These are phyloP conservation scores for Agrotis clavis DNA, from an alignment of 2,888 invertebrate genomes.

Conservation along the genomic window DNA sequence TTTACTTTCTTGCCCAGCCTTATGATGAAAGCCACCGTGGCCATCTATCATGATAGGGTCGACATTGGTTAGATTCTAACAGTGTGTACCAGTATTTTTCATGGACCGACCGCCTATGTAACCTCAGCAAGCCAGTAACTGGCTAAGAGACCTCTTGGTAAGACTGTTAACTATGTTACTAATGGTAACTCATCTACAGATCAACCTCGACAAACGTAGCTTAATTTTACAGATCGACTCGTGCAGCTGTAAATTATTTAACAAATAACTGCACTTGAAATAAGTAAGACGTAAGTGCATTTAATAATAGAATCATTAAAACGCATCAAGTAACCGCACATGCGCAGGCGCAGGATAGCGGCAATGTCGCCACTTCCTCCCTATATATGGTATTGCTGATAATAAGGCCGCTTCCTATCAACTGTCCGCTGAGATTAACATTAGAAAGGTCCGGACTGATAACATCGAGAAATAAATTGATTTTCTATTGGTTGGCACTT, in stretches of 20 bases:
- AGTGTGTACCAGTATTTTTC: background rate
- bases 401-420: conserved; percentile 57
- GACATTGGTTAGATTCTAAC: background rate
- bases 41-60: background rate
- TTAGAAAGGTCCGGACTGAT: conserved; percentile 61
- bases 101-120: background rate
- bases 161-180: background rate
- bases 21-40: too few species aligned
- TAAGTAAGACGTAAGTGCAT: background rate
- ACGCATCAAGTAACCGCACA: conserved; percentile 34
- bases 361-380: conserved; percentile 56
- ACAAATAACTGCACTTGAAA: background rate
- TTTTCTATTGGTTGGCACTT: conserved; percentile 48
- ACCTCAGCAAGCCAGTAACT: background rate
- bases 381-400: conserved; percentile 62
- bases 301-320: conserved; percentile 62
- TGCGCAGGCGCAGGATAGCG: conserved; percentile 36
- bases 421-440: conserved; percentile 56
- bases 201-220: background rate
- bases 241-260: background rate
- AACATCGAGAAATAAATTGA: conserved; percentile 51
- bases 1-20: too few species aligned
- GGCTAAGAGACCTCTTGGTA: background rate
- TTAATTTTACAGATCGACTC: background rate
- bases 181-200: background rate